A percentile compares a stretch with the other conserved stretches of the same genome.
phyloP scores from a whole-genome alignment of 2,888 invertebrate genomes.

The Macrosiphum euphorbiae region DNA sequence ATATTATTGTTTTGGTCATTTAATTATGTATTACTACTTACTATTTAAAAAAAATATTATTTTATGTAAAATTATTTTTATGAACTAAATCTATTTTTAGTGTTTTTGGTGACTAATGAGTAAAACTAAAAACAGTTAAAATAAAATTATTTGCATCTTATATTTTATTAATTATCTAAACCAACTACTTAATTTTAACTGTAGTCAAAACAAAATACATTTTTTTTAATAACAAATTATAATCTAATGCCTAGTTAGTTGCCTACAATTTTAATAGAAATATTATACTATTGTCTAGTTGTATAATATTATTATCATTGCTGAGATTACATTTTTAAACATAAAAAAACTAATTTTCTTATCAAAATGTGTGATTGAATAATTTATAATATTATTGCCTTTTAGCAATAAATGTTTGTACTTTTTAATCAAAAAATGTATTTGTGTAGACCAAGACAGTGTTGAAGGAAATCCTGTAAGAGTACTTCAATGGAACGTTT shows the following conservation, averaged over 20 bases:
- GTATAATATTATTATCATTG: background rate
- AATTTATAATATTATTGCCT: background rate
- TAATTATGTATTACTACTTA: background rate
- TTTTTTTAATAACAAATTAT: background rate
- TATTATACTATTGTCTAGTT: background rate
- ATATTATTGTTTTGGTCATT: background rate
- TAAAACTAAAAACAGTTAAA: background rate
- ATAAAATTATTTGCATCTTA: background rate
- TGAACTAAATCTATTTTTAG: background rate
- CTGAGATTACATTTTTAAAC: background rate
- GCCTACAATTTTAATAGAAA: background rate
- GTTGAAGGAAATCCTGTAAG: slow-evolving; percentile 70
- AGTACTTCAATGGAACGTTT: slow-evolving; percentile 80
- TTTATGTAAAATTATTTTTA: background rate
- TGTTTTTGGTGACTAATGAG: background rate
- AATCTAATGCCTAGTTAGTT: background rate
- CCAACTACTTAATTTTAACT: background rate
- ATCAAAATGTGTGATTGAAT: background rate
- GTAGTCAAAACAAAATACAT: background rate
- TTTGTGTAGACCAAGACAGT: slow-evolving; percentile 48
- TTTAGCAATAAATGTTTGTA: background rate
- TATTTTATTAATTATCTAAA: background rate
- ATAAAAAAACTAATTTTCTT: background rate
- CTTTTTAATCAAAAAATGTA: background rate
- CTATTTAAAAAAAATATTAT: background rate